Evolutionary conservation across 2,888 invertebrate genomes (phyloP), one percentile per base, ranked within the genome.

Genomic region (Falcaria lacertinaria): DNA sequence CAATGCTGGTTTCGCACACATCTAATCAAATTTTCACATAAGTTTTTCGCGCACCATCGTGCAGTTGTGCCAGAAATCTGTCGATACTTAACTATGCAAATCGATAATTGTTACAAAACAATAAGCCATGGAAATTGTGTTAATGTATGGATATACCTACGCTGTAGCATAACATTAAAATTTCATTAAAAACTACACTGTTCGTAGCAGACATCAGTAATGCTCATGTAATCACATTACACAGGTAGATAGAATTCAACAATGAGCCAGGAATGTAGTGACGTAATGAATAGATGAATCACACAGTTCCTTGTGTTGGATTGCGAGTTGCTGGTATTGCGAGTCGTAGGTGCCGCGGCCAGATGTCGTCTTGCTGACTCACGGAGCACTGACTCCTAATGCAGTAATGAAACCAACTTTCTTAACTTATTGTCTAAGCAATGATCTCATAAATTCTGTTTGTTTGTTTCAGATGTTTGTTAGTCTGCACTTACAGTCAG

Each of bases 401-500:
- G 45, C 63, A 55, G 53, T 57, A 59, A 64, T 54, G 61, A 55
- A 60, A 53, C 47, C 43, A 59, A 64, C 68, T 77, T 74, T 73
- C 72, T 65, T 72, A 73, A 72, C 56, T 49, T 47, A 54, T 52
- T 51, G 60, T 63, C 56, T 47, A 43, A 56, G 60, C 57, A 51
- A 44, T 52, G 44, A 56, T 59, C 52, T 52, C 37, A 37, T 45
- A 49, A 48, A 47, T 39, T 40, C 47, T 34, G 39, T 65, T 70
- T 53, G 60, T 66, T 84, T 74, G 79, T 89, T 89, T 49, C 87
- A 91, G 91, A 84, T 82, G 89, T 77, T 85, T 89, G 68, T 69
- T 86, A 57, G 70, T 81, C 62, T 88, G 84, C 74, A 76, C 82
- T 60, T 59, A 88, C 54, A 88, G 84, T 61, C 70, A 69, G 59